A percentile compares a stretch with the other conserved stretches of the same genome.
phyloP scores from a whole-genome alignment of 2,113 vertebrate genomes.

The Equus quagga region DNA sequence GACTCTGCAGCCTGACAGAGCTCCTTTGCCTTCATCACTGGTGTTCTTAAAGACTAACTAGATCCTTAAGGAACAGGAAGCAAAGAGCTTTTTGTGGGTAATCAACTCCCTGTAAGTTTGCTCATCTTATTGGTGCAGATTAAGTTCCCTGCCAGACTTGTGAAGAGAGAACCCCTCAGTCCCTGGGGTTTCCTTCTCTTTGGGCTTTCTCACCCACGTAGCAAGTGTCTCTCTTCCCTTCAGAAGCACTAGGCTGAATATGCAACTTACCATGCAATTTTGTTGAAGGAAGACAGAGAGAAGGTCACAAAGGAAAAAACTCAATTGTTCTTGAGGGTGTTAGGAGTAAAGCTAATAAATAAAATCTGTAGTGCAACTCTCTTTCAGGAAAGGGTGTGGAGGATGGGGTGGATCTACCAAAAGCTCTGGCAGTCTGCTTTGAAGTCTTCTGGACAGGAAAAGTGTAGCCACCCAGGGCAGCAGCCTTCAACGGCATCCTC shows the following conservation, averaged over 20 bases:
- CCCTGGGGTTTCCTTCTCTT: background rate
- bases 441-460: constrained; percentile 46
- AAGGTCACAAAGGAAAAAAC: background rate
- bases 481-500: background rate
- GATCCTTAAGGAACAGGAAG: background rate
- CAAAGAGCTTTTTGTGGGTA: background rate
- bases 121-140: background rate
- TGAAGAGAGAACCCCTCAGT: background rate
- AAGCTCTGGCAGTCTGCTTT: background rate
- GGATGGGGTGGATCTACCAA: background rate
- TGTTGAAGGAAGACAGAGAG: background rate
- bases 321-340: background rate
- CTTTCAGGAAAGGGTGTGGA: constrained; percentile 46
- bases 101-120: background rate
- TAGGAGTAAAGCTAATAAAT: constrained; percentile 33
- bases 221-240: background rate
- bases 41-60: background rate
- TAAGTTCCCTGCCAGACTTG: background rate
- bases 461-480: constrained; percentile 2
- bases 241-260: background rate
- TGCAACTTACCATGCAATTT: background rate
- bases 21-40: background rate
- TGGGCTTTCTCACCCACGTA: background rate
- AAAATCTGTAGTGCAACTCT: background rate
- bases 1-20: background rate